Conservation (phyloP, 1,140 invertebrate genomes). For the Dolichoris vasculosae region DNA sequence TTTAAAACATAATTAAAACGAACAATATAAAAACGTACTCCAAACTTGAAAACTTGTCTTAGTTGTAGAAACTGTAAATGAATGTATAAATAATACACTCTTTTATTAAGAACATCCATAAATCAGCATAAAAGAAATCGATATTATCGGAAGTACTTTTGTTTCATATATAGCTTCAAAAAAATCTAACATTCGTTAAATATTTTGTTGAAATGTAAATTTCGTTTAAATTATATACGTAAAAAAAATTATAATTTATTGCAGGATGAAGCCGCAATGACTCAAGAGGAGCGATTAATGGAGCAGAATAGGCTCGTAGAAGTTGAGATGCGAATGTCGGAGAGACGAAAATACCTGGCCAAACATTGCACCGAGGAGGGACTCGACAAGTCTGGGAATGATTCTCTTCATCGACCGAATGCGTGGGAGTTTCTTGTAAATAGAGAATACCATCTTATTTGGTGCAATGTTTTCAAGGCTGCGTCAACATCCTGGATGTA, state of each 20-base stretch:
- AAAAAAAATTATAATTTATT: constrained; percentile 38
- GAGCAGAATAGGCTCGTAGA: constrained; percentile 67
- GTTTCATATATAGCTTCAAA: too few relatives aligned
- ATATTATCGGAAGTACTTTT: too few relatives aligned
- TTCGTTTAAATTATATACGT: background rate
- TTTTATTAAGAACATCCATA: too few relatives aligned
- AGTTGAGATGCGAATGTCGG: constrained; percentile 73
- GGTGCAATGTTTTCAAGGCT: constrained; percentile 91
- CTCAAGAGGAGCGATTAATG: constrained; percentile 66
- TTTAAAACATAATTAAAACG: too few relatives aligned
- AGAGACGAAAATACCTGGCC: constrained; percentile 72
- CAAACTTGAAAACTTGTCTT: too few relatives aligned
- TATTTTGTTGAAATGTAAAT: too few relatives aligned
- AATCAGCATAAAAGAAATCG: too few relatives aligned
- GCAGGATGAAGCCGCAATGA: constrained; percentile 65
- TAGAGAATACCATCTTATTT: constrained; percentile 85
- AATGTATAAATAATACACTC: too few relatives aligned
- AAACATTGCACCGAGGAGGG: constrained; percentile 75
- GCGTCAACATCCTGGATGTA: constrained; percentile 93
- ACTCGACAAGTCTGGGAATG: constrained; percentile 77
- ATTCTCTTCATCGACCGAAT: constrained; percentile 81
- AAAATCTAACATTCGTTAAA: too few relatives aligned
- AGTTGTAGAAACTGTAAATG: too few relatives aligned
- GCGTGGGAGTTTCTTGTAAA: constrained; percentile 90
- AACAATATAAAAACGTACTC: too few relatives aligned